A percentile compares a stretch with the other conserved stretches of the same genome.
These are phyloP conservation scores for Lophochroa leadbeateri DNA, from an alignment of 2,113 vertebrate genomes.

Conservation along the genomic window DNA sequence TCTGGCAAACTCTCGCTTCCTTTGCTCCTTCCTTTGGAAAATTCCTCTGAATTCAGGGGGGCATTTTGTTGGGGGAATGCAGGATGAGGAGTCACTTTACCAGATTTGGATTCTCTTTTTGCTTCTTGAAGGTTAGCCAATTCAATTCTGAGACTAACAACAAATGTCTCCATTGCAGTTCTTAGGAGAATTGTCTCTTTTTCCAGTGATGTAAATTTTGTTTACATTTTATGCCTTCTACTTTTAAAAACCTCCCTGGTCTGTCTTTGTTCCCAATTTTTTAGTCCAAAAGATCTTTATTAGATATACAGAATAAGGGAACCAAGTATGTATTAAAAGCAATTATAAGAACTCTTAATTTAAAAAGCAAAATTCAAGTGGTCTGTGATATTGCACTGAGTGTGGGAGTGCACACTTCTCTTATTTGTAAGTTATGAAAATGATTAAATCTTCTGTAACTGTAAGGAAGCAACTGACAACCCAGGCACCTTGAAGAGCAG, in stretches of 20 bases:
- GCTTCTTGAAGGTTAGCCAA: conserved; percentile 25
- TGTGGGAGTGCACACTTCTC: neutral
- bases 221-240: conserved; percentile 36
- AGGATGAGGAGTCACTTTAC: conserved; percentile 21
- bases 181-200: conserved; percentile 38
- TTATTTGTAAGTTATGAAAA: neutral
- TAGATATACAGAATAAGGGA: neutral
- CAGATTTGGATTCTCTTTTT: conserved; percentile 40
- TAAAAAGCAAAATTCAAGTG: neutral
- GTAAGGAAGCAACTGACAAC: neutral
- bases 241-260: conserved; percentile 3
- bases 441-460: neutral
- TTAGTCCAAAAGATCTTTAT: conserved; percentile 8
- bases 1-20: conserved; percentile 59
- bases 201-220: conserved; percentile 49
- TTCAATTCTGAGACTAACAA: conserved; percentile 3
- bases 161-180: neutral
- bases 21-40: conserved; percentile 54
- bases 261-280: conserved; percentile 20
- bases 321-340: neutral
- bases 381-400: neutral
- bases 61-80: conserved; percentile 46
- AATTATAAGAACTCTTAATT: neutral
- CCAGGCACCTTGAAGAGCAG: neutral
- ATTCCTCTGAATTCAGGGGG: conserved; percentile 52